Evolutionary conservation across 1,140 invertebrate genomes (phyloP).

Genomic region (Anoplolepis gracilipes): DNA sequence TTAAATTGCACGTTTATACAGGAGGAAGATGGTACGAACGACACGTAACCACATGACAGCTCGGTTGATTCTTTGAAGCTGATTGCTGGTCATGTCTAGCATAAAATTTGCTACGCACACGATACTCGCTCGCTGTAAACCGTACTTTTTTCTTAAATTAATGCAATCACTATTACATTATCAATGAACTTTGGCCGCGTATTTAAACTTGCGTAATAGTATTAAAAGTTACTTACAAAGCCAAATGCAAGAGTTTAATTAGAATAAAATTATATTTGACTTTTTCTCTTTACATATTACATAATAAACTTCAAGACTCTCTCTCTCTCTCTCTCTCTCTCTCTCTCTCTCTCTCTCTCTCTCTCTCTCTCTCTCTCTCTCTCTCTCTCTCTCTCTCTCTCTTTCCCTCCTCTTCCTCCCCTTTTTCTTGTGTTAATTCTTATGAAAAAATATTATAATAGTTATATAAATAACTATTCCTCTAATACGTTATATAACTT

Average conservation of each 20-base stretch:
- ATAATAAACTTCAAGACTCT: too few relatives aligned
- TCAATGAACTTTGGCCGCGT: not conserved
- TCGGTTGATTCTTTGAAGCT: constrained; percentile 35
- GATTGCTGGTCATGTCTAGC: constrained; percentile 3
- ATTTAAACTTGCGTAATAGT: not conserved
- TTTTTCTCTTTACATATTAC: not conserved
- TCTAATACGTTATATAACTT: not conserved
- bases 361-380: too few relatives aligned
- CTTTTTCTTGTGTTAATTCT: too few relatives aligned
- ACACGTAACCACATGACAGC: constrained; percentile 19
- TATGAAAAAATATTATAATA: too few relatives aligned
- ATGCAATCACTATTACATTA: not conserved
- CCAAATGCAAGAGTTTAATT: constrained; percentile 20
- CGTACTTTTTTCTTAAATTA: not conserved
- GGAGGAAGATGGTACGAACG: constrained; percentile 28
- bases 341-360: too few relatives aligned
- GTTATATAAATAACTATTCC: not conserved
- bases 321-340: too few relatives aligned
- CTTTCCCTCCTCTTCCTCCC: too few relatives aligned
- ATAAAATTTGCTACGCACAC: not conserved
- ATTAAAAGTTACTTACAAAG: not conserved
- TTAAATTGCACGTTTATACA: constrained; percentile 55
- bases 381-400: too few relatives aligned
- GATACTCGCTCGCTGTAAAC: not conserved
- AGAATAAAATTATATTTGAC: constrained; percentile 27